phyloP scores from a whole-genome alignment of 2,888 invertebrate species.

The Tenthredo livida region DNA sequence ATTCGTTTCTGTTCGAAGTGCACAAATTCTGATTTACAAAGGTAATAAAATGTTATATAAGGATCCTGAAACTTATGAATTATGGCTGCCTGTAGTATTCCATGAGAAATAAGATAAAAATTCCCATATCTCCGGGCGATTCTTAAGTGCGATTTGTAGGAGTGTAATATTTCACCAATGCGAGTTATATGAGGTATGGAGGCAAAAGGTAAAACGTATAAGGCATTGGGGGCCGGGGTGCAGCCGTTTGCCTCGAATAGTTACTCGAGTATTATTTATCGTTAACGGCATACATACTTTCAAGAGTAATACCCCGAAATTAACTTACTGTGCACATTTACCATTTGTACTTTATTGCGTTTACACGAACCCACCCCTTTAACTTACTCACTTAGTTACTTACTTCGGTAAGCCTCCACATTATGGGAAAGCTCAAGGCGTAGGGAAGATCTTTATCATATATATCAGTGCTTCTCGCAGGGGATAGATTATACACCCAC shows the following conservation, averaged over 20 bases:
- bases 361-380: neutral
- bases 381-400: conserved; percentile 56
- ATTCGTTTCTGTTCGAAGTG: neutral
- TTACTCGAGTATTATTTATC: conserved; percentile 73
- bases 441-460: conserved; percentile 23
- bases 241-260: conserved; percentile 56
- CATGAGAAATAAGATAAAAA: conserved; percentile 43
- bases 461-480: neutral
- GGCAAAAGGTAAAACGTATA: conserved; percentile 32
- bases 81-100: conserved; percentile 29
- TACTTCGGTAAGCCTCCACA: conserved; percentile 55
- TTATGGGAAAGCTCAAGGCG: conserved; percentile 31
- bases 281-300: conserved; percentile 71
- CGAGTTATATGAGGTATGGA: conserved; percentile 39
- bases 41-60: conserved; percentile 43
- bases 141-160: conserved; percentile 66
- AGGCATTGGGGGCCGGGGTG: neutral
- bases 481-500: neutral
- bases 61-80: conserved; percentile 29
- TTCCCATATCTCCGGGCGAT: conserved; percentile 55
- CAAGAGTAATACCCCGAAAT: conserved; percentile 63
- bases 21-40: conserved; percentile 39
- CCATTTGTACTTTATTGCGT: conserved; percentile 46
- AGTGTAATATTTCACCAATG: conserved; percentile 63
- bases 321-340: conserved; percentile 66